Conservation (phyloP, 2,797 vertebrate genomes). For the Lycodopsis pacificus region DNA sequence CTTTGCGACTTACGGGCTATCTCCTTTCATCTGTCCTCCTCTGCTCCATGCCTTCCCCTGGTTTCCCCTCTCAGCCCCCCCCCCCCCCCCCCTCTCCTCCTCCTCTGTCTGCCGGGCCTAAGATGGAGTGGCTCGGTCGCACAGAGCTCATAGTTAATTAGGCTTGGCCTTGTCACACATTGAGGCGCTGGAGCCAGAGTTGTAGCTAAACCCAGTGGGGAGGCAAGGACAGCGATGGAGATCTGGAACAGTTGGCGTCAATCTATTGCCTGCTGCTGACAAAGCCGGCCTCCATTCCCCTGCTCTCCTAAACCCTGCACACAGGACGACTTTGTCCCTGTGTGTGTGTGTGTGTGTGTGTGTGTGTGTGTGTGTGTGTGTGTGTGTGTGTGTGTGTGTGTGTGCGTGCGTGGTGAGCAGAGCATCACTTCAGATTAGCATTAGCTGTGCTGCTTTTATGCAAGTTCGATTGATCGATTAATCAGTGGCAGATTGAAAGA, state of each 20-base stretch:
- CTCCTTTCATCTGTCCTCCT: conserved; percentile 68
- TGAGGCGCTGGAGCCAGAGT: conserved; percentile 66
- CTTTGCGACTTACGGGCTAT: conserved; percentile 59
- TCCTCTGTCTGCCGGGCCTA: conserved; percentile 64
- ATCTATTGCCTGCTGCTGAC: conserved; percentile 57
- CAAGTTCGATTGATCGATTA: not conserved
- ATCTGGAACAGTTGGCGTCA: conserved; percentile 69
- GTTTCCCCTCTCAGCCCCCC: conserved; percentile 33
- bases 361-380: conserved; percentile 12
- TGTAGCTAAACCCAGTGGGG: conserved; percentile 72
- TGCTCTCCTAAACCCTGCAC: conserved; percentile 30
- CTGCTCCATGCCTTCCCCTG: conserved; percentile 51
- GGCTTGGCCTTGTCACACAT: conserved; percentile 77
- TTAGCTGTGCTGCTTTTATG: conserved; percentile 8
- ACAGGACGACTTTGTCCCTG: conserved; percentile 10
- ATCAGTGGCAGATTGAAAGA: not conserved
- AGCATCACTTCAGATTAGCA: conserved; percentile 27
- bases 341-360: conserved; percentile 21
- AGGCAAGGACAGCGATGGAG: conserved; percentile 72
- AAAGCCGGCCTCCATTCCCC: conserved; percentile 48
- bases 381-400: conserved; percentile 3
- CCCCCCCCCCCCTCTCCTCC: conserved; percentile 19
- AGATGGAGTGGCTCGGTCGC: conserved; percentile 75
- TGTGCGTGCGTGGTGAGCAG: not conserved
- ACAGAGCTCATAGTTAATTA: conserved; percentile 81